Evolutionary conservation across 2,113 vertebrate species (phyloP).

Genomic region (Electrona antarctica): DNA sequence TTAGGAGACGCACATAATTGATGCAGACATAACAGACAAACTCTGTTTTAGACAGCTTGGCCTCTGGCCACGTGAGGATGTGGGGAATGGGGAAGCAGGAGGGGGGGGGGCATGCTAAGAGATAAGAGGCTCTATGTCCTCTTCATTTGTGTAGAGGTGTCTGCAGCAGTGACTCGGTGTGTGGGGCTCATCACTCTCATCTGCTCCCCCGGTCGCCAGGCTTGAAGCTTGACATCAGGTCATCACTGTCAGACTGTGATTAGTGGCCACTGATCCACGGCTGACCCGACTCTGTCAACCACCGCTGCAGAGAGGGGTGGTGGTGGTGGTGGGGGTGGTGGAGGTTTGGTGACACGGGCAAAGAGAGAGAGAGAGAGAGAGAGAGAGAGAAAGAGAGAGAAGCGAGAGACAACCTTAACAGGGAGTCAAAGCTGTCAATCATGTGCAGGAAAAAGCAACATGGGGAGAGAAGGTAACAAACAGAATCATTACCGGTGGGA

Average conservation of each 20-base stretch:
- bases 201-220: conserved; percentile 19
- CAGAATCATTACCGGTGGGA: conserved; percentile 46
- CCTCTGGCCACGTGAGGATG: too few relatives aligned
- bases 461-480: conserved; percentile 41
- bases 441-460: conserved; percentile 34
- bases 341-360: too few relatives aligned
- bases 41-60: too few relatives aligned
- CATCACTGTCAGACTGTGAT: conserved; percentile 41
- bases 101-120: too few relatives aligned
- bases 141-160: too few relatives aligned
- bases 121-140: too few relatives aligned
- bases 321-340: background rate
- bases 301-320: conserved; percentile 16
- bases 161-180: too few relatives aligned
- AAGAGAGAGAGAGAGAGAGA: background rate
- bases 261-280: conserved; percentile 32
- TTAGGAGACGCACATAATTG: too few relatives aligned
- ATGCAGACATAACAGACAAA: too few relatives aligned
- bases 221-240: conserved; percentile 29
- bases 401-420: conserved; percentile 27
- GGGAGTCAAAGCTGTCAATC: conserved; percentile 62
- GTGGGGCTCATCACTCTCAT: conserved; percentile 15
- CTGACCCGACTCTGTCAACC: conserved; percentile 37
- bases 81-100: too few relatives aligned
- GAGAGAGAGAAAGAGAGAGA: background rate